Evolutionary conservation across 2,113 vertebrate genomes (phyloP).

Genomic region (Crotalus helleri): DNA sequence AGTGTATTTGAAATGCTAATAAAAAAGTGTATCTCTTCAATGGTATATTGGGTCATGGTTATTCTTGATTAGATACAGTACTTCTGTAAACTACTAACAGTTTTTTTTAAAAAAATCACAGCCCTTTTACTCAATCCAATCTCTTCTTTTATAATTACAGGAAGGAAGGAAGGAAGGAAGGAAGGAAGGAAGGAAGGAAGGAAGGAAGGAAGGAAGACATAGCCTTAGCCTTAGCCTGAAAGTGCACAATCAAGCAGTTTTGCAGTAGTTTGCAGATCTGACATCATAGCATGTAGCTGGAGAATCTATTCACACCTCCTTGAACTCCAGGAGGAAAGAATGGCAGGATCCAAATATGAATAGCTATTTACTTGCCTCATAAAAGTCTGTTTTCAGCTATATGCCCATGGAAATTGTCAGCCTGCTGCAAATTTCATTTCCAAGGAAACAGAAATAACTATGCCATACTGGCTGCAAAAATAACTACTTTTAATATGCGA

Average conservation of each 20-base stretch:
- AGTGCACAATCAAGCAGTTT: background rate
- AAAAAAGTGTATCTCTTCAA: background rate
- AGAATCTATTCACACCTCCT: background rate
- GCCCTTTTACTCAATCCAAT: background rate
- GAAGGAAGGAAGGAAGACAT: too few species aligned
- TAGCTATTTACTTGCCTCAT: background rate
- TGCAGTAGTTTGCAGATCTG: background rate
- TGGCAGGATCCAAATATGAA: background rate
- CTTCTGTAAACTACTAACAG: background rate
- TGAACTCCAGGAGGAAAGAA: background rate
- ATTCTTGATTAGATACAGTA: background rate
- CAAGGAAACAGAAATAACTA: constrained; percentile 2
- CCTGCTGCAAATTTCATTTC: background rate
- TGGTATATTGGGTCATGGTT: background rate
- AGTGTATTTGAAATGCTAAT: background rate
- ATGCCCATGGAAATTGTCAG: background rate
- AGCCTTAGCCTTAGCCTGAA: background rate
- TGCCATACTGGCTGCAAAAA: background rate
- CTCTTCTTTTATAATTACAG: too few species aligned
- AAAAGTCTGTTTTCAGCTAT: background rate
- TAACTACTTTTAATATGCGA: background rate
- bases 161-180: too few species aligned
- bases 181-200: too few species aligned
- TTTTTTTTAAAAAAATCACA: background rate
- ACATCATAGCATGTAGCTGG: background rate